Conservation (phyloP, 2,888 invertebrate species). For the Scaptomyza tumidula region DNA sequence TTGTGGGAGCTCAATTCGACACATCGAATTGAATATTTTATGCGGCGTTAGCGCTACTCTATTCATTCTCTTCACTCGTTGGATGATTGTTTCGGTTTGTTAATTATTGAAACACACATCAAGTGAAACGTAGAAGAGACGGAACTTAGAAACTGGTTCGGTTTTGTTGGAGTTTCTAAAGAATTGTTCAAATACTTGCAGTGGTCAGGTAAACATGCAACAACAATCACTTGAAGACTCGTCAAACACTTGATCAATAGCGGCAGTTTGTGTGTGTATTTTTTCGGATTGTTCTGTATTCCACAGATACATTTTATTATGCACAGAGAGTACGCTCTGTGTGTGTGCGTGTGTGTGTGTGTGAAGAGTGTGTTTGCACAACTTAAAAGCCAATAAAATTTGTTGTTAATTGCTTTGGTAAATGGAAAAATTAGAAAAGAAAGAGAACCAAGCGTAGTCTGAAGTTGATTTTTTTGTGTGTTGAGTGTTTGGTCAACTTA, state of each 20-base stretch:
- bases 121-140: not conserved
- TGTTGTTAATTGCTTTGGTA: constrained; percentile 77
- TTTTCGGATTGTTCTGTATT: constrained; percentile 34
- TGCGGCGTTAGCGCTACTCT: constrained; percentile 47
- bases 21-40: constrained; percentile 52
- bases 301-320: constrained; percentile 60
- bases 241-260: constrained; percentile 76
- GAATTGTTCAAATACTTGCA: constrained; percentile 54
- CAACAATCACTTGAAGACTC: constrained; percentile 53
- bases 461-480: not conserved
- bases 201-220: constrained; percentile 47
- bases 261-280: constrained; percentile 35
- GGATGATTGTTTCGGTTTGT: constrained; percentile 41
- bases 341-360: not conserved
- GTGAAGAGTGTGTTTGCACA: constrained; percentile 61
- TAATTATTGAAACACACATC: constrained; percentile 57
- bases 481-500: constrained; percentile 65
- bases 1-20: constrained; percentile 42
- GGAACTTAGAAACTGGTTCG: constrained; percentile 50
- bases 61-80: constrained; percentile 10
- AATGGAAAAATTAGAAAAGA: constrained; percentile 78
- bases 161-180: constrained; percentile 39
- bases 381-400: constrained; percentile 79
- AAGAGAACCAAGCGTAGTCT: constrained; percentile 4
- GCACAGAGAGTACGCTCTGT: constrained; percentile 23